A percentile compares a stretch with the other conserved stretches of the same genome.
Evolutionary conservation across 2,113 vertebrate species (phyloP).

Genomic region (Turdus rufiventris): DNA sequence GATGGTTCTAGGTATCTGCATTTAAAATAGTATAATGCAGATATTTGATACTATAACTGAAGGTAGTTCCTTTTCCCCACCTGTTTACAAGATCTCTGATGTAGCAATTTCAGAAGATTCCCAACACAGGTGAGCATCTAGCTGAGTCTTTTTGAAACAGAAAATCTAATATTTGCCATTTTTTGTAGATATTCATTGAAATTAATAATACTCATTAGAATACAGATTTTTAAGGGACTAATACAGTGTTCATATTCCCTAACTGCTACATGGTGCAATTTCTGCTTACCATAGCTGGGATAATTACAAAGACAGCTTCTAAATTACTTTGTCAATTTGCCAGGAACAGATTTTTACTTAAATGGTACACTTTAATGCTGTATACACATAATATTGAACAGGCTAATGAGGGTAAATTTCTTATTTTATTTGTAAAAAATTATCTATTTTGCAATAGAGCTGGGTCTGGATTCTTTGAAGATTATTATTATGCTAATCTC

Average conservation of each 20-base stretch:
- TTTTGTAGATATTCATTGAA: neutral
- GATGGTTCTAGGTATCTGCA: neutral
- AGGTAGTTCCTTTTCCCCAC: neutral
- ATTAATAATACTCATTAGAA: neutral
- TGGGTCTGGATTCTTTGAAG: neutral
- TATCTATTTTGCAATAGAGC: neutral
- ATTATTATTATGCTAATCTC: neutral
- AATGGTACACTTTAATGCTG: neutral
- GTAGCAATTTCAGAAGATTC: neutral
- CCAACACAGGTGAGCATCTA: neutral
- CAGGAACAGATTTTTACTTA: slow-evolving; percentile 47
- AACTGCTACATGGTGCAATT: neutral
- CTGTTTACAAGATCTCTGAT: neutral
- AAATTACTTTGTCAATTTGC: neutral
- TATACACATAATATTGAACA: neutral
- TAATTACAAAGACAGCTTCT: slow-evolving; percentile 13
- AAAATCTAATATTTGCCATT: neutral
- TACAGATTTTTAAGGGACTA: neutral
- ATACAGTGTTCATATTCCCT: neutral
- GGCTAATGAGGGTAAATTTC: neutral
- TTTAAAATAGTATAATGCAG: neutral
- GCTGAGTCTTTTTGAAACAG: neutral
- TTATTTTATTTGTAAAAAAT: slow-evolving; percentile 12
- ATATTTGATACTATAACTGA: neutral
- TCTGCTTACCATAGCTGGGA: neutral